Evolutionary conservation across 1,140 invertebrate genomes (phyloP), one percentile per base, ranked within the genome.

Genomic region (Caenorhabditis brenneri): DNA sequence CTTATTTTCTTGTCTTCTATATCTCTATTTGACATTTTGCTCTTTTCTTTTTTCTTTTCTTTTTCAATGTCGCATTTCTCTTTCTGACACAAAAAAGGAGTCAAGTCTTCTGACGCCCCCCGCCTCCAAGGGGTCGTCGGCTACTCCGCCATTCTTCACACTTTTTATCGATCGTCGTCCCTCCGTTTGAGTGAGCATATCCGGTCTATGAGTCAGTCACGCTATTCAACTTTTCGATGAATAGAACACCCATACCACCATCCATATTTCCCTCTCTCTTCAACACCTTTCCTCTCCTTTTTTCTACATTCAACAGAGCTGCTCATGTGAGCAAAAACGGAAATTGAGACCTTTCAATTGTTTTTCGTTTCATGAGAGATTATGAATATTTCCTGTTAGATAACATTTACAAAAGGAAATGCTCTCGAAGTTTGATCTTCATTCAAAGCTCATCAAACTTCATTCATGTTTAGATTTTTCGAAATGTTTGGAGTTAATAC

Each of bases 151-250:
- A 31, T 74, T 39, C 65, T 74, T 74, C 65, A 74, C 65, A 74
- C 65, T 74, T 74, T 74, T 42, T 74, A 74, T 74, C 65, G 65
- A 74, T 74, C 65, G 65, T 42, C 65, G n/a, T n/a, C n/a, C n/a
- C n/a, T n/a, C n/a, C 60, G 36, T 39, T 74, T 39, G 65, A 74
- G 36, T 74, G 36, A 74, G 65, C 65, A 74, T 74, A 74, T 74
- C 65, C 65, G 65, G 65, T 74, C 58, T 42, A 74, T 74, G 65
- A 74, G 36, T 74, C 65, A 74, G 36, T 74, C 65, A 46, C 29
- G 36, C 65, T 74, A 46, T 74, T 74, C 65, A 74, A 74, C 65
- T n/a, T 74, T 22, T 74, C 36, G 36, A 74, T 74, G 65, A 74
- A 74, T 74, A 74, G 65, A 74, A 74, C 65, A 74, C 65, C n/a